Base-by-base conservation (phyloP, 2,113 vertebrate species). In the Antechinus stuartii region DNA sequence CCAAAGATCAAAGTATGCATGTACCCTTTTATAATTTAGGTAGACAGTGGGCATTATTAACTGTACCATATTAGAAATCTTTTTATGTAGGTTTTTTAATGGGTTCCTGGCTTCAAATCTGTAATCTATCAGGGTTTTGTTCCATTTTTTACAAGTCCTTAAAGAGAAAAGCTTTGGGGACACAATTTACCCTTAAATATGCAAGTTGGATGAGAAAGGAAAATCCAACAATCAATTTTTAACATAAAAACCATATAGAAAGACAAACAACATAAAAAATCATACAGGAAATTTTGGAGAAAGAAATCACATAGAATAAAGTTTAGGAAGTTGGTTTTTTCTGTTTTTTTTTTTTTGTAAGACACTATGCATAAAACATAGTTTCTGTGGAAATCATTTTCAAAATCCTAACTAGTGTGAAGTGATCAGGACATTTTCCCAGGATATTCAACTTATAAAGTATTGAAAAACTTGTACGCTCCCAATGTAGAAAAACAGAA, bases 131-230 rank as follows among this genome's bases (percentile, higher is more conserved):
- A 90, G 46, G 0, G 42, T 56, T 50, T 46, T 92, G 50, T 42
- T 93, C 10, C 49, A 7, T 54, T 54, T 53, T 93, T 91, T 93
- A 93, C 46, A 23, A 54, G 89, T 91, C 56, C 26, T 49, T 47
- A 91, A 93, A 50, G 92, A 90, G 93, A 94, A 92, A 90, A 46
- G 30, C 11, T 42, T 90, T 91, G 26, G 49, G 55, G 30, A 12
- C 26, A 68, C 26, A 55, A 10, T 68, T 96, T 93, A 91, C 90
- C 50, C 91, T 95, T 61, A 95, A 53, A 90, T 5, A 6, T 94
- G 23, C 54, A 68, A 90, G 23, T 54, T 24, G 50, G 53, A 90
- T 91, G 90, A 96, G 27, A 93, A 52, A 49, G 91, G 57, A 91
- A 2, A 19, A 23, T 95, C 94, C 0, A n/a, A 55, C 25, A 52